These are phyloP conservation scores for Clarias fuscus DNA, from an alignment of 2,797 vertebrate species.

Conservation along the genomic window DNA sequence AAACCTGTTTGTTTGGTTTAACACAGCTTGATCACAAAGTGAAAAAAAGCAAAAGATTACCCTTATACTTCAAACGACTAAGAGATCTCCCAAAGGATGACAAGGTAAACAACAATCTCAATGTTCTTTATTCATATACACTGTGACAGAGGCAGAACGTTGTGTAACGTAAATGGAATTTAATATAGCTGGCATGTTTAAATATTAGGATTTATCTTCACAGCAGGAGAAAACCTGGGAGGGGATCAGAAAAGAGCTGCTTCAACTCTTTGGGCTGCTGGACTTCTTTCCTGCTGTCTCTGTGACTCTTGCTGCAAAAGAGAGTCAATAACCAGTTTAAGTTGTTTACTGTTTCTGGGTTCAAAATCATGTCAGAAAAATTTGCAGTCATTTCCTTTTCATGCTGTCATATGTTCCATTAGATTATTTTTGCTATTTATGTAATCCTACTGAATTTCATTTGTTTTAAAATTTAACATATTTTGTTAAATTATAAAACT, in stretches of 20 bases:
- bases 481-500: no score
- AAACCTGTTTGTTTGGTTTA: not conserved
- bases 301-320: not conserved
- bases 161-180: slow-evolving; percentile 31
- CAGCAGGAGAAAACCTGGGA: slow-evolving; percentile 67
- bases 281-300: slow-evolving; percentile 45
- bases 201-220: slow-evolving; percentile 22
- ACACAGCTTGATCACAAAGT: slow-evolving; percentile 48
- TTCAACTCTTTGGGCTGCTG: slow-evolving; percentile 43
- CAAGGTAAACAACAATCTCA: not conserved
- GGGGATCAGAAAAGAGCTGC: slow-evolving; percentile 58
- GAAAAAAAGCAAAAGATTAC: slow-evolving; percentile 62
- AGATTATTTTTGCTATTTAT: no score
- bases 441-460: no score
- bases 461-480: no score
- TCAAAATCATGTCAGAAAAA: no score
- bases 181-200: not conserved
- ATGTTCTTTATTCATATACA: not conserved
- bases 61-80: slow-evolving; percentile 64
- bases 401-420: no score
- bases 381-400: no score
- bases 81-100: slow-evolving; percentile 41
- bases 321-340: not conserved
- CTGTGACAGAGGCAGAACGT: slow-evolving; percentile 14
- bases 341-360: not conserved